Base-by-base conservation (phyloP, 2,113 vertebrate genomes). In the Mesoclemmys tuberculata region DNA sequence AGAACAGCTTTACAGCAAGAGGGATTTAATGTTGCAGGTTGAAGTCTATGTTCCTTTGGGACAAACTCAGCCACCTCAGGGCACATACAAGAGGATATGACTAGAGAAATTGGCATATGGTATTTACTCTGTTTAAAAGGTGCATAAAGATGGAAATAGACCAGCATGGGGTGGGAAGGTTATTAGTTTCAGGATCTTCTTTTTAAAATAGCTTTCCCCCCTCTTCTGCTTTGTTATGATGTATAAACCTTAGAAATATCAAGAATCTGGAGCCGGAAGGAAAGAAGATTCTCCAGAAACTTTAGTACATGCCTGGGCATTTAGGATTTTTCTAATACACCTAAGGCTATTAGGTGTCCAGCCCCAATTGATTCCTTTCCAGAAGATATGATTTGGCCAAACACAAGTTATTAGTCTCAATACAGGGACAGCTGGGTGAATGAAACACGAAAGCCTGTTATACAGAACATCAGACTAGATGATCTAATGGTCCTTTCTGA, bases 351-450 rank as follows among this genome's bases (percentile, higher is more conserved):
- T 87, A 58, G 77, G 22, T 80, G 94, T 49, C 19, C 80, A 90
- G 79, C 79, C 48, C 81, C n/a, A 44, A 86, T 85, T 41, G 56
- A 85, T 83, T 54, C 5, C 81, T 88, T 78, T 22, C 56, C 27
- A 27, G 93, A 79, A 94, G 92, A 82, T 54, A 89, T 90, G 85
- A 38, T 90, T 61, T 46, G 46, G 29, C 8, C 31, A 93, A 26
- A 80, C 79, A 88, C 88, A 92, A 88, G 74, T 49, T 31, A 54
- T 44, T 95, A 91, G 54, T 46, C 94, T 86, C 88, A 91, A 58
- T 83, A 68, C 61, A 93, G 24, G 71, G 88, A 81, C 90, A 90
- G 94, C 35, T 92, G 29, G 56, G 94, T 86, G 81, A 92, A 86
- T 86, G 81, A 92, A 86, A 58, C 79, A 90, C 89, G 71, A 88